Percentiles rank a stretch among this genome's conserved stretches.
phyloP scores from a whole-genome alignment of 2,797 vertebrate species.

The Sphenodon punctatus region DNA sequence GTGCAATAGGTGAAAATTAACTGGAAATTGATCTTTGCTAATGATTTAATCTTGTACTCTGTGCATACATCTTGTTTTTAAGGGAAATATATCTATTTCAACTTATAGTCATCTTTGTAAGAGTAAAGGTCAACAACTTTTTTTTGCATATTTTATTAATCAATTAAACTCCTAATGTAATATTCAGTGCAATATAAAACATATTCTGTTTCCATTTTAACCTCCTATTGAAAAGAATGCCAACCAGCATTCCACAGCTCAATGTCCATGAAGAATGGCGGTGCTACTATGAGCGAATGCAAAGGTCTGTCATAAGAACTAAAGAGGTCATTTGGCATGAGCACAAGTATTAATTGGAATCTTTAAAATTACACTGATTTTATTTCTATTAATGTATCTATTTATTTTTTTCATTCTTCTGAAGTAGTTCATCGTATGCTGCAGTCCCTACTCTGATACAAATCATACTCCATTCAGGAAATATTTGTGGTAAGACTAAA shows the following conservation, averaged over 20 bases:
- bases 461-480: neutral
- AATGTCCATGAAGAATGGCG: slow-evolving; percentile 61
- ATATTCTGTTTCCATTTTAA: slow-evolving; percentile 70
- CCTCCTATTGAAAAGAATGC: slow-evolving; percentile 76
- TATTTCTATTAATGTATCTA: neutral
- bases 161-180: neutral
- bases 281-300: slow-evolving; percentile 32
- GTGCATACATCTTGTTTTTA: neutral
- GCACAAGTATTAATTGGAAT: slow-evolving; percentile 32
- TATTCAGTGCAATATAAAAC: slow-evolving; percentile 31
- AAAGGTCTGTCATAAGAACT: slow-evolving; percentile 4
- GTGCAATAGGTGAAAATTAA: neutral
- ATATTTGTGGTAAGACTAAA: neutral
- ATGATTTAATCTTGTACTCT: neutral
- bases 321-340: slow-evolving; percentile 58
- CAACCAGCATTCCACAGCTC: slow-evolving; percentile 68
- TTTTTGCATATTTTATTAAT: slow-evolving; percentile 40
- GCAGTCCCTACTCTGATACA: neutral
- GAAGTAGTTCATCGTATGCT: neutral
- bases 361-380: neutral
- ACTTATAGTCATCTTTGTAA: too few species aligned
- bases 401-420: neutral
- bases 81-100: neutral
- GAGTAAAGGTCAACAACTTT: slow-evolving; percentile 27
- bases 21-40: neutral